Conservation (phyloP, 2,113 vertebrate species). For the Tragelaphus imberbis region DNA sequence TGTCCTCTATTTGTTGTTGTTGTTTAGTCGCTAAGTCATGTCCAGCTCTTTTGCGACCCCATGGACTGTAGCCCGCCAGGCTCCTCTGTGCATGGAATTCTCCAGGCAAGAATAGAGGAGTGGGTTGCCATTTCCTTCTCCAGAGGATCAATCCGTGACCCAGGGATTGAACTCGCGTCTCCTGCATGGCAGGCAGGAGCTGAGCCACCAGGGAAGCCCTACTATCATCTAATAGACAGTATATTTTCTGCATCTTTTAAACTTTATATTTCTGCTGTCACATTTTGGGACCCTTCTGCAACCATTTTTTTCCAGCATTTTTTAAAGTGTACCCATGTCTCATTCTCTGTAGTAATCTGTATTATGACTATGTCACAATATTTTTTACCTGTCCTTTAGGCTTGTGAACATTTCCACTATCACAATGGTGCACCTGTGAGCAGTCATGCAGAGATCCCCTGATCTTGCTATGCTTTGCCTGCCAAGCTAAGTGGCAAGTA, state of each 20-base stretch:
- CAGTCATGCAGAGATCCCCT: not conserved
- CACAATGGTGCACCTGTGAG: not conserved
- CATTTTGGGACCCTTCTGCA: not conserved
- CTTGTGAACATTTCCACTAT: not conserved
- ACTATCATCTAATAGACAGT: no score
- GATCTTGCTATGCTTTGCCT: not conserved
- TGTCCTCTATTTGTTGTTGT: no score
- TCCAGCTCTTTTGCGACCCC: not conserved
- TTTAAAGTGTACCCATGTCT: not conserved
- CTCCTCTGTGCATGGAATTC: not conserved
- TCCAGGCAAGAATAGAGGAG: not conserved
- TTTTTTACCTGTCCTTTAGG: not conserved
- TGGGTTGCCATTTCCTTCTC: not conserved
- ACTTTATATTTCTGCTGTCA: not conserved
- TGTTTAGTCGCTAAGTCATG: not conserved
- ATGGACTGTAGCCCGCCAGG: not conserved
- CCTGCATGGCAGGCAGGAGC: not conserved
- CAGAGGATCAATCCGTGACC: not conserved
- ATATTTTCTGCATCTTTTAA: not conserved
- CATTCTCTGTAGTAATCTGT: not conserved
- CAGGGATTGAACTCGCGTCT: no score
- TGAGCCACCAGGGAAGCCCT: not conserved
- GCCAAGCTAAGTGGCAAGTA: not conserved
- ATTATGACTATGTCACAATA: not conserved
- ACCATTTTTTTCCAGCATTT: not conserved